Evolutionary conservation across 2,888 invertebrate species (phyloP), one percentile per base, ranked within the genome.

Genomic region (Aleiodes alternator): DNA sequence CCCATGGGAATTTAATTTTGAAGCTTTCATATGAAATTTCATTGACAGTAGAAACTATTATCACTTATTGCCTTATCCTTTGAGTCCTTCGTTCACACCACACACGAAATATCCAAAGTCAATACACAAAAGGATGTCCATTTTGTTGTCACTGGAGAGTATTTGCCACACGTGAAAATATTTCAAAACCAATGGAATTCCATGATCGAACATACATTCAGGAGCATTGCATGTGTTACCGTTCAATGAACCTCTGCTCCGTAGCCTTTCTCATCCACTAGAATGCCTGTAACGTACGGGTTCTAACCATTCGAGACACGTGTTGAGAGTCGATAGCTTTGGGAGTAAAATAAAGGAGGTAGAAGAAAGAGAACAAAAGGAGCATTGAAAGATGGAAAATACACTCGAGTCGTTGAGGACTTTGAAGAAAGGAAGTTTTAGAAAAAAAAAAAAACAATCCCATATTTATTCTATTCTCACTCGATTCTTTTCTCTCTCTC

Each of bases 1-100:
- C 8, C 11, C 83, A 84, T 80, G 82, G 79, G 83, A 83, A 84
- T 85, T 86, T 86, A 86, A 86, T 86, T 86, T 84, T 84, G 80
- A 84, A 84, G 84, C 83, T 81, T 83, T 82, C 81, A 82, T 82
- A 83, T 81, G 82, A 83, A 81, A 82, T 83, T 83, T 79, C 77
- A 75, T 75, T 79, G 79, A 80, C 78, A 78, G 79, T 82, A 78
- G 80, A 81, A 81, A 81, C 81, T 80, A 79, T 77, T 78, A 75
- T 79, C 84, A 82, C 83, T 86, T 86, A 86, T 84, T 84, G 84
- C 84, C 83, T 80, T 78, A 74, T 77, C 48, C 51, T 50, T 68
- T n/a, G 51, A 31, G 69, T 23, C 16, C 51, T 51, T 48, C 29
- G 23, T 23, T n/a, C 50, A 68, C n/a, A 50, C 29, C 23, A 23